Base-by-base conservation (phyloP, 2,797 vertebrate genomes). In the Loris lydekkerianus region DNA sequence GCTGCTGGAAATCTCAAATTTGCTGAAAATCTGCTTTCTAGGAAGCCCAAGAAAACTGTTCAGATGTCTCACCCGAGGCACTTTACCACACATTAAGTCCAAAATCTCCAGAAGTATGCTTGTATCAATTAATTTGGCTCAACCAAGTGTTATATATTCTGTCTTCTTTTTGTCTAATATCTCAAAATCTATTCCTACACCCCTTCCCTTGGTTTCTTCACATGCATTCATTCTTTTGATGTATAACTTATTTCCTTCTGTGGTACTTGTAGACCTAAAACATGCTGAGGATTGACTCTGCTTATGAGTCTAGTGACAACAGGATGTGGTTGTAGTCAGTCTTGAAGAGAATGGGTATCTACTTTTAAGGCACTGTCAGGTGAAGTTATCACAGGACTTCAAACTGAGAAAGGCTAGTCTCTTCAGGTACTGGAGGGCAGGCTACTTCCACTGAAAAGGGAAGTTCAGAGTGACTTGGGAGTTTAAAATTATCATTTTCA, bases 161-260 rank as follows among this genome's bases (percentile, higher is more conserved):
- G 56, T 29, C 15, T 40, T 95, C 25, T 25, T 43, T 56, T 56
- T 34, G 34, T 82, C 69, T 90, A 43, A 76, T 7, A 87, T 31
- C 58, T 88, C 63, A 86, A 34, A 73, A 53, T 73, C 31, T 25
- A 70, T 61, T 67, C 7, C 21, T 29, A 60, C 5, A 2, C 25
- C 37, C 21, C 27, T 92, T 76, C 63, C 23, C 53, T 37, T 76
- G 60, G 34, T 94, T 92, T 94, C 60, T 94, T 89, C 40, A 89
- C 40, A 34, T 84, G 53, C 5, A 20, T 69, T 4, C 15, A 5
- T 88, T 89, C 17, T 85, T 15, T 89, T 89, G 29, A 9, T 78
- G 5, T 72, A 11, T 76, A 70, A 87, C 40, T 89, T 63, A 37
- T 69, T 90, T 85, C n/a, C 49, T 88, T 70, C 27, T 61, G 3